Evolutionary conservation across 1,140 invertebrate species (phyloP), one percentile per base, ranked within the genome.

Genomic region (Drosophila saltans): DNA sequence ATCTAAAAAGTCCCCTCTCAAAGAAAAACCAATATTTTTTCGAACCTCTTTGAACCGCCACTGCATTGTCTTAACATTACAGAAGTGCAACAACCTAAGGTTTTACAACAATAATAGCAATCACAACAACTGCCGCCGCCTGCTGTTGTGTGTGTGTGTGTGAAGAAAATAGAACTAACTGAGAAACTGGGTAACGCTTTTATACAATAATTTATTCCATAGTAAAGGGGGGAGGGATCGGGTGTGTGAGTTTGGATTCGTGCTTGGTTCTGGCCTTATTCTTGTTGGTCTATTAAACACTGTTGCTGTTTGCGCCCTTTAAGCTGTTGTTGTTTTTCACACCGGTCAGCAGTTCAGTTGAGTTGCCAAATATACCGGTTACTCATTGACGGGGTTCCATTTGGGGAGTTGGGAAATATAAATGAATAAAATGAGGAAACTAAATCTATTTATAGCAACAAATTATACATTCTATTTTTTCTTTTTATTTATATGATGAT

Each of bases 181-280:
- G 45, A 80, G 68, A 79, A 86, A 85, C 81, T 86, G 75, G 82
- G 82, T 86, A 86, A 85, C 72, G 75, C 82, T 81, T 78, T 78
- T 86, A 84, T 86, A 84, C 45, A 52, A 52, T 52, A 52, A 86
- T 86, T 78, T 75, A 84, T 84, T 84, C 81, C 59, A 67, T 48
- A 52, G 70, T 59, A 24, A 21, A 64, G 56, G 36, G 55, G 69
- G 64, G 80, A 76, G 69, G 64, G 80, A 76, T 84, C 67, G 72
- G 56, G 63, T 80, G 45, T 48, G 41, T 52, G 45, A 48, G 11
- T 24, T 24, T 21, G 21, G 45, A 11, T 52, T 52, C 45, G 8
- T 52, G 45, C 26, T 52, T 52, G 45, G 8, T 21, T 52, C 72
- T 66, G 56, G 45, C 45, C 45, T 52, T 52, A 21, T 52, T 52